Conservation (phyloP, 37 sponge, comb jelly and placozoan genomes). For the Spongia lamella region DNA sequence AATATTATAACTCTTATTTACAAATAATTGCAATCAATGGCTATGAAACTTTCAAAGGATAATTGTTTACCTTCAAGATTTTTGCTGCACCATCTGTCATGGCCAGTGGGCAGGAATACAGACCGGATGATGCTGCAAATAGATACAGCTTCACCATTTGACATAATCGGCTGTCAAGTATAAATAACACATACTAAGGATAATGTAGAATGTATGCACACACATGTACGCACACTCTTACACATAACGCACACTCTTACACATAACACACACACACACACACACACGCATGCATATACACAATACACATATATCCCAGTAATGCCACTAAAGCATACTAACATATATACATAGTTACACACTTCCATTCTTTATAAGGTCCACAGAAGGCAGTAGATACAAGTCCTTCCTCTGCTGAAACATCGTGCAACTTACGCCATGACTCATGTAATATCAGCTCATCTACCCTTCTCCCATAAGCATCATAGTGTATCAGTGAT, state of each 20-base stretch:
- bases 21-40: too few species aligned
- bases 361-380: conserved; percentile 73
- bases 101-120: conserved; percentile 95
- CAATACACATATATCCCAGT: not conserved
- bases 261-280: too few species aligned
- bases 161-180: conserved; percentile 58
- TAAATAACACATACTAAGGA: too few species aligned
- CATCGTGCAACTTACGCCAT: conserved; percentile 76
- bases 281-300: conserved; percentile 1
- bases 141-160: conserved; percentile 78
- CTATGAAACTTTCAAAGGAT: not conserved
- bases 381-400: conserved; percentile 79
- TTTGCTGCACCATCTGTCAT: conserved; percentile 99
- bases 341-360: not conserved
- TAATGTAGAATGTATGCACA: too few species aligned
- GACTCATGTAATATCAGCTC: conserved; percentile 66
- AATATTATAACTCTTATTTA: too few species aligned
- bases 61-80: conserved; percentile 57
- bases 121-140: conserved; percentile 85
- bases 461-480: conserved; percentile 85
- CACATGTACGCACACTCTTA: too few species aligned
- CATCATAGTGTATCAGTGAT: conserved; percentile 59
- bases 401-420: conserved; percentile 89
- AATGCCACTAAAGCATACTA: not conserved
- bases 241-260: not conserved